A percentile compares a stretch with the other conserved stretches of the same genome.
Evolutionary conservation across 2,888 invertebrate species (phyloP).

Genomic region (Eudasyphora cyanicolor): DNA sequence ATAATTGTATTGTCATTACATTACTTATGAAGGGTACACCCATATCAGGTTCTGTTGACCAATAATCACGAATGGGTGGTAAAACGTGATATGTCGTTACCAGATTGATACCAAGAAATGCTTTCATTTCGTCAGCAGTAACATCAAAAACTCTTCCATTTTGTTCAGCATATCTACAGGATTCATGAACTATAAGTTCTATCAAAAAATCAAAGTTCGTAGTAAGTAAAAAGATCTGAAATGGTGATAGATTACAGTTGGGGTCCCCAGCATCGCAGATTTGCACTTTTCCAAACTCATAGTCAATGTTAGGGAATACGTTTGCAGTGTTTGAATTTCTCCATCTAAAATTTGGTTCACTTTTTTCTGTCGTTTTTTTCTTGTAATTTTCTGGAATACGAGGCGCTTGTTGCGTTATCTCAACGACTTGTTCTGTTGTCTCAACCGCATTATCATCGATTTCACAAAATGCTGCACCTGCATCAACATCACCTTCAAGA

Average conservation of each 20-base stretch:
- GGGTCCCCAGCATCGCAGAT: neutral
- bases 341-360: neutral
- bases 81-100: too few relatives aligned
- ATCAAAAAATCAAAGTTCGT: too few relatives aligned
- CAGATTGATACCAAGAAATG: too few relatives aligned
- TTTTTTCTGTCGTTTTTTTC: constrained; percentile 8
- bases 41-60: too few relatives aligned
- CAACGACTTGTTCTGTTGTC: neutral
- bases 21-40: too few relatives aligned
- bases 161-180: constrained; percentile 14
- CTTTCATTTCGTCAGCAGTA: too few relatives aligned
- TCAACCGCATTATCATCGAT: neutral
- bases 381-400: constrained; percentile 14
- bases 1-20: neutral
- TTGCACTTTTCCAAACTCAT: constrained; percentile 1
- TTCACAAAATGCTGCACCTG: neutral
- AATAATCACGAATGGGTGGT: too few relatives aligned
- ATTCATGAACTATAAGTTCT: too few relatives aligned
- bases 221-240: neutral
- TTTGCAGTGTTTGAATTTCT: neutral
- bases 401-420: neutral
- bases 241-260: neutral
- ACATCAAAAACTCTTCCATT: constrained; percentile 5
- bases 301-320: neutral
- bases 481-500: neutral